Evolutionary conservation across 2,797 vertebrate species (phyloP).

Genomic region (Pachyuromys duprasi): DNA sequence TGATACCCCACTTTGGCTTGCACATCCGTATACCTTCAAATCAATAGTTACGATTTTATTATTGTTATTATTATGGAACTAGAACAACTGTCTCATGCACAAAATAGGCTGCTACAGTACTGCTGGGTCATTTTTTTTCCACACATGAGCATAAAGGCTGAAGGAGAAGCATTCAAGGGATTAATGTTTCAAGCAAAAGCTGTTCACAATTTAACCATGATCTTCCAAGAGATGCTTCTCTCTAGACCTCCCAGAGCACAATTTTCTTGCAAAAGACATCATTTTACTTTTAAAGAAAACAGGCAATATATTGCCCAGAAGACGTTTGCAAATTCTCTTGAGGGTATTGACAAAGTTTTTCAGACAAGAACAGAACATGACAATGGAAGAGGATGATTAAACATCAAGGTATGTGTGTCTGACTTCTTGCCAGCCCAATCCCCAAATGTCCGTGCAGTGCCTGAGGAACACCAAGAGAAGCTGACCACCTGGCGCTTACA

Average conservation of each 20-base stretch:
- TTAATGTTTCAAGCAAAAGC: constrained; percentile 68
- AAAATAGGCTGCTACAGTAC: constrained; percentile 1
- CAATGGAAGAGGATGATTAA: background rate
- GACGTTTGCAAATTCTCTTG: background rate
- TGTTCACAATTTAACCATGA: background rate
- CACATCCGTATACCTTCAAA: constrained; percentile 41
- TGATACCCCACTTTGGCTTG: constrained; percentile 50
- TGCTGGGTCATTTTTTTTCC: constrained; percentile 46
- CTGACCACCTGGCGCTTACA: background rate
- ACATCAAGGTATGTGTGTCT: background rate
- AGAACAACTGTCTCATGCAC: constrained; percentile 60
- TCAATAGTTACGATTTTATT: constrained; percentile 58
- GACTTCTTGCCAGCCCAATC: background rate
- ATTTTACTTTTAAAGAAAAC: constrained; percentile 61
- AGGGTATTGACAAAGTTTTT: background rate
- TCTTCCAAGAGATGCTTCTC: constrained; percentile 58
- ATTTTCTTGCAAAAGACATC: constrained; percentile 35
- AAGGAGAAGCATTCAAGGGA: constrained; percentile 51
- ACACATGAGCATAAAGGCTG: constrained; percentile 29
- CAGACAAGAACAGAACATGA: background rate
- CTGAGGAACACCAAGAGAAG: background rate
- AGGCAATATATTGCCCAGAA: constrained; percentile 35
- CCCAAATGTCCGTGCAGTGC: background rate
- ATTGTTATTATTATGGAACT: constrained; percentile 56
- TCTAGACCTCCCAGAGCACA: constrained; percentile 43